Evolutionary conservation across 2,888 invertebrate genomes (phyloP).

Genomic region (Clivina fossor): DNA sequence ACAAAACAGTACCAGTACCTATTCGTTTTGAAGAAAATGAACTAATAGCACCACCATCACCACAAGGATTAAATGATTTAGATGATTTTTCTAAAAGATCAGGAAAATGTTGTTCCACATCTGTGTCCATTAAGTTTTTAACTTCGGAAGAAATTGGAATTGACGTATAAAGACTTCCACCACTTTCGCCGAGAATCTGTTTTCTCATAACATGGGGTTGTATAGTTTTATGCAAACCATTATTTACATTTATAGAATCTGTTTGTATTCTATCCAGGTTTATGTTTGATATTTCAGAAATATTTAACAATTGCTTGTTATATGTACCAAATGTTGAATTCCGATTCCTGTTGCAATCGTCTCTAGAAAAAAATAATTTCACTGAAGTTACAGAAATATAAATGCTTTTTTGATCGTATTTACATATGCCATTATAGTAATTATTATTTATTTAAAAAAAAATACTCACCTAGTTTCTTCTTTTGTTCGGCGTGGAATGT

Average conservation of each 20-base stretch:
- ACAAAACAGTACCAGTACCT: slow-evolving; percentile 47
- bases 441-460: background rate
- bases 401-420: too few relatives aligned
- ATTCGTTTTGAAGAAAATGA: slow-evolving; percentile 20
- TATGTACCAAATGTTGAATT: slow-evolving; percentile 54
- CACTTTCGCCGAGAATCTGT: slow-evolving; percentile 42
- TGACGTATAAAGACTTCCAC: slow-evolving; percentile 47
- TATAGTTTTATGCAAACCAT: too few relatives aligned
- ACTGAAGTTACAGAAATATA: slow-evolving; percentile 40
- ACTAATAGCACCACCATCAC: slow-evolving; percentile 5
- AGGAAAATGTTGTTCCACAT: slow-evolving; percentile 55
- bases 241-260: background rate
- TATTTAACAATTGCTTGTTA: slow-evolving; percentile 41
- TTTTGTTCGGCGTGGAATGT: slow-evolving; percentile 61
- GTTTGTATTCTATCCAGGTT: background rate
- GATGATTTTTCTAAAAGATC: slow-evolving; percentile 56
- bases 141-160: slow-evolving; percentile 36
- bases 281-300: background rate
- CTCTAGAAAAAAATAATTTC: slow-evolving; percentile 51
- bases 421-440: too few relatives aligned
- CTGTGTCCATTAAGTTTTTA: slow-evolving; percentile 1
- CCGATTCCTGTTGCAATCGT: slow-evolving; percentile 51
- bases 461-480: slow-evolving; percentile 61
- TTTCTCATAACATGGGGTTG: slow-evolving; percentile 47
- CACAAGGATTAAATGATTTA: slow-evolving; percentile 37